These are phyloP conservation scores for Phainopepla nitens DNA, from an alignment of 2,113 vertebrate species.

Conservation along the genomic window DNA sequence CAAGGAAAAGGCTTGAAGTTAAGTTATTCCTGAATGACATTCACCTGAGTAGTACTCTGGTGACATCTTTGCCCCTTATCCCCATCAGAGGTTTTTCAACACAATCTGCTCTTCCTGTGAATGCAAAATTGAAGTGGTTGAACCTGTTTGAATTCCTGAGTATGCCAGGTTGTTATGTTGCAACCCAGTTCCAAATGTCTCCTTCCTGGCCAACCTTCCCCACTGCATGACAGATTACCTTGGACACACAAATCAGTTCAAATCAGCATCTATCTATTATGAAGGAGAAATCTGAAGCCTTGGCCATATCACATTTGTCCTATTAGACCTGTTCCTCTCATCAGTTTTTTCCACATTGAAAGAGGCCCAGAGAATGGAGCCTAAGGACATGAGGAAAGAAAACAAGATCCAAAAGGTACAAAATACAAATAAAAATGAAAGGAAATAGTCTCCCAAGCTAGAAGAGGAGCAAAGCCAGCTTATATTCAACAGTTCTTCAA, in stretches of 20 bases:
- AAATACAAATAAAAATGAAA: neutral
- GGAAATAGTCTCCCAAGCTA: neutral
- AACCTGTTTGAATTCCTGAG: neutral
- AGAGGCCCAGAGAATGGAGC: neutral
- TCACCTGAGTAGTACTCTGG: neutral
- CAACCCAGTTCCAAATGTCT: neutral
- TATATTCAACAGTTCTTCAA: neutral
- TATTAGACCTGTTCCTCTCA: neutral
- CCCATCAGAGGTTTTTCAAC: neutral
- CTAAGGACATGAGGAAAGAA: neutral
- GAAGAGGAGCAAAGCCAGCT: neutral
- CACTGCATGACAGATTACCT: accelerated
- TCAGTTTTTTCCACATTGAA: neutral
- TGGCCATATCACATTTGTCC: accelerated
- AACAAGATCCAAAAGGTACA: neutral
- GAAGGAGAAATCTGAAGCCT: neutral
- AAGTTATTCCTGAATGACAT: neutral
- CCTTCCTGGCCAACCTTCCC: neutral
- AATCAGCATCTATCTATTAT: neutral
- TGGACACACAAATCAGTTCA: accelerated
- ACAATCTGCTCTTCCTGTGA: neutral
- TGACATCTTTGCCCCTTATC: accelerated
- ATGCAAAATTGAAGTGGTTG: neutral
- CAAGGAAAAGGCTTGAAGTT: neutral
- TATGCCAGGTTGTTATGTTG: neutral